Evolutionary conservation across 1,140 invertebrate species (phyloP), one percentile per base, ranked within the genome.

Genomic region (Hirudo medicinalis): DNA sequence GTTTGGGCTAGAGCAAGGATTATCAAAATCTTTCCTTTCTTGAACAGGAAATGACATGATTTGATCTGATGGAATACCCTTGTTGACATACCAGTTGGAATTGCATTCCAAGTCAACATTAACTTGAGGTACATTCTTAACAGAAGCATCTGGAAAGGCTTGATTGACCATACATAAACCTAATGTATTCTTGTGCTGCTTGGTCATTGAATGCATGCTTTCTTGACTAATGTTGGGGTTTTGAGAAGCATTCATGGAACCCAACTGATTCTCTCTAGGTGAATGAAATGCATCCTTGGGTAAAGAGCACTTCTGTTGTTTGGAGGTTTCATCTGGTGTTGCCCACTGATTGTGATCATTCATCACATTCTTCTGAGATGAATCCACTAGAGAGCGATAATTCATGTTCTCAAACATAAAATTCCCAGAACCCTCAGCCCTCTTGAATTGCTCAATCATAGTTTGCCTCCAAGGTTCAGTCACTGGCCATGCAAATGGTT

Each of bases 401-500:
- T 22, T 32, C 22, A n/a, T 68, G 67, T 36, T 36, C 11, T 29
- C 57, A 63, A 63, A 63, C 57, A 63, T 63, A 63, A 63, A 22
- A 63, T 63, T 63, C 29, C 57, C 53, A 54, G 22, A 49, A 54
- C 69, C 19, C 32, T 43, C 67, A 63, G 22, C 29, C 57, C 57
- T 63, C 17, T 32, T 63, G 29, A 63, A 53, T 49, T 40, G 69
- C 19, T 70, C 43, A 19, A 27, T 32, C 40, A 70, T 70, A 53
- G 69, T 29, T 36, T 40, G 40, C 53, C 69, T 40, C 36, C 32
- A 49, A 49, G 69, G 69, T 17, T 70, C 69, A 22, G 69, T 25
- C n/a, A 70, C 53, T 20, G 69, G 29, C 69, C 69, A 70, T 25
- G 69, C 69, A 19, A 70, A 70, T n/a, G 19, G 43, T 22, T 70